phyloP scores from a whole-genome alignment of 37 sponge, comb jelly and placozoan genomes.

The Haliclona indistincta region DNA sequence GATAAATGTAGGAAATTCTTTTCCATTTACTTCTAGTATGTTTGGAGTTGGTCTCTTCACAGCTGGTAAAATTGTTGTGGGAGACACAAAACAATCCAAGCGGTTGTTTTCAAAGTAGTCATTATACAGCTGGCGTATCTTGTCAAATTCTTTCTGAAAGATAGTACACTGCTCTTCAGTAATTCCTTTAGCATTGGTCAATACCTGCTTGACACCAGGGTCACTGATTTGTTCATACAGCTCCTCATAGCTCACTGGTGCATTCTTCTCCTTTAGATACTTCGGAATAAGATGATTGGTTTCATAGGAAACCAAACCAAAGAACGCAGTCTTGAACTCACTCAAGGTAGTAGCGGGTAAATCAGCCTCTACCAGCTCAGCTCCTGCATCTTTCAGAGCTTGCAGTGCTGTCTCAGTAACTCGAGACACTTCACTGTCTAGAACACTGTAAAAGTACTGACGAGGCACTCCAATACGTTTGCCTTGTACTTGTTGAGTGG shows the following conservation, averaged over 20 bases:
- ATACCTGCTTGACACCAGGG: conserved; percentile 1
- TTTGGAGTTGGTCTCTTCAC: background rate
- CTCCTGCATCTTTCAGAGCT: conserved; percentile 16
- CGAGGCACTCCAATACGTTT: conserved; percentile 41
- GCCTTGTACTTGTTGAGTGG: background rate
- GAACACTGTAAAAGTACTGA: conserved; percentile 2
- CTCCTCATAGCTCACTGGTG: conserved; percentile 29
- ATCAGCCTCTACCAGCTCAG: conserved; percentile 16
- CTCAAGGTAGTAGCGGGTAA: background rate
- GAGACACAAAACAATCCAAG: conserved; percentile 12
- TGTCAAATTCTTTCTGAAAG: background rate
- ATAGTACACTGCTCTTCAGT: conserved; percentile 8
- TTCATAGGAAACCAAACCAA: conserved; percentile 21
- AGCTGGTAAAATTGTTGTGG: conserved; percentile 35
- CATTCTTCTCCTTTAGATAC: conserved; percentile 14
- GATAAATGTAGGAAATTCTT: conserved; percentile 5
- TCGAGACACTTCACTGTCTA: conserved; percentile 26
- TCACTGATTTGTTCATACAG: conserved; percentile 7
- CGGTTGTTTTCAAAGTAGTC: conserved; percentile 1
- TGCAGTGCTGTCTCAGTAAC: conserved; percentile 15
- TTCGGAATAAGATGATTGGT: conserved; percentile 21
- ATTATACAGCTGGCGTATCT: background rate
- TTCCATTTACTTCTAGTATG: conserved; percentile 1
- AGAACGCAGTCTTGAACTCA: background rate
- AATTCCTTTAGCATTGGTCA: background rate